These are phyloP conservation scores for Drosophila lacteicornis DNA, from an alignment of 1,140 invertebrate genomes.

Conservation along the genomic window DNA sequence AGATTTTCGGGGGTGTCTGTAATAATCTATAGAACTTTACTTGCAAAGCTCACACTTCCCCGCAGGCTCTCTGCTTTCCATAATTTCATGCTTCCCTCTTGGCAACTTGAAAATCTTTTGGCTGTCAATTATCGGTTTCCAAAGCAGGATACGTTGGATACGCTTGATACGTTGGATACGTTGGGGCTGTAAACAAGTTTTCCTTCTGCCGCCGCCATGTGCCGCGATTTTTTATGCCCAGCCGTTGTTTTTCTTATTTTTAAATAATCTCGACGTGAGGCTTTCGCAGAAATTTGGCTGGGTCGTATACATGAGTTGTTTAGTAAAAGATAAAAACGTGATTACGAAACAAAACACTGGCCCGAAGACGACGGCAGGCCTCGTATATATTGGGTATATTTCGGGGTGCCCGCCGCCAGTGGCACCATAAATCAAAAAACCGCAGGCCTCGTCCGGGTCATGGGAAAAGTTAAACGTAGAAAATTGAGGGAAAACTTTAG, in stretches of 20 bases:
- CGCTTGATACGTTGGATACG: not conserved
- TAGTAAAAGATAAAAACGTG: slow-evolving; percentile 74
- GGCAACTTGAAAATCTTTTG: slow-evolving; percentile 15
- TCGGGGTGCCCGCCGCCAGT: slow-evolving; percentile 65
- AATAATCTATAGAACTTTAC: slow-evolving; percentile 9
- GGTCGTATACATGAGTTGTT: slow-evolving; percentile 43
- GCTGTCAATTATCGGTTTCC: slow-evolving; percentile 44
- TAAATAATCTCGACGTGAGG: slow-evolving; percentile 41
- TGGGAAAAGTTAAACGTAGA: slow-evolving; percentile 52
- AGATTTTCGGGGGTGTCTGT: slow-evolving; percentile 1
- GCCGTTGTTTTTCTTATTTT: slow-evolving; percentile 28
- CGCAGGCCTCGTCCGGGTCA: slow-evolving; percentile 48
- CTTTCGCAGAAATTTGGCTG: slow-evolving; percentile 3
- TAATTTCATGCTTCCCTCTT: slow-evolving; percentile 6
- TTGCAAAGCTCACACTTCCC: slow-evolving; percentile 3
- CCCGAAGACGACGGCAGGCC: slow-evolving; percentile 36
- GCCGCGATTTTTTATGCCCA: slow-evolving; percentile 9
- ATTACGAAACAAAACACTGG: slow-evolving; percentile 67
- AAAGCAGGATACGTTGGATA: slow-evolving; percentile 12
- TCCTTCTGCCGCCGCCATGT: slow-evolving; percentile 1
- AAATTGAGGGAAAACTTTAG: slow-evolving; percentile 68
- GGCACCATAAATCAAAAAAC: slow-evolving; percentile 73
- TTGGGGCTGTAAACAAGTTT: slow-evolving; percentile 32
- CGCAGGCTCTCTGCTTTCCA: not conserved
- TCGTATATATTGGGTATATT: slow-evolving; percentile 33